Evolutionary conservation across 2,113 vertebrate genomes (phyloP).

Genomic region (Elgaria multicarinata): DNA sequence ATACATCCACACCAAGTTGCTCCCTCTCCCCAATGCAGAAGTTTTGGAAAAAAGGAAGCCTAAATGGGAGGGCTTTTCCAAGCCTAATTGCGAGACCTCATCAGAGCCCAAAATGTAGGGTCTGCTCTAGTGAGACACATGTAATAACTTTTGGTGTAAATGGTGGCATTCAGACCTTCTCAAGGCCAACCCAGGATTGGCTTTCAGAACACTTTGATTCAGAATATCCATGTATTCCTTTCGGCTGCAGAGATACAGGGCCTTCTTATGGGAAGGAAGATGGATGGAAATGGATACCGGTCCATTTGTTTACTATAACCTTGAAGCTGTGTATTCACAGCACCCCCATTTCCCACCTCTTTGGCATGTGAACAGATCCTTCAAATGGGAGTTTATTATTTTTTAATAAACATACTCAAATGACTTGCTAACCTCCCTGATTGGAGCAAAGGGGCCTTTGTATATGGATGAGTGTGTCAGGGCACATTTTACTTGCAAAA

Average conservation of each 20-base stretch:
- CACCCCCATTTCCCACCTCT: not conserved
- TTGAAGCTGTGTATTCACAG: not conserved
- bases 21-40: too few species aligned
- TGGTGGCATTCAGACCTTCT: not conserved
- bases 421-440: not conserved
- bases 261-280: not conserved
- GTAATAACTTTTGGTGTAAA: not conserved
- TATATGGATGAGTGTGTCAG: slow-evolving; percentile 21
- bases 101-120: not conserved
- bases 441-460: not conserved
- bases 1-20: too few species aligned
- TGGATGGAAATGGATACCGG: not conserved
- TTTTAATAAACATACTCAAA: not conserved
- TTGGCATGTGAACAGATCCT: not conserved
- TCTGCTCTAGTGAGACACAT: not conserved
- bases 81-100: not conserved
- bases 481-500: not conserved
- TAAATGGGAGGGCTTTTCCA: too few species aligned
- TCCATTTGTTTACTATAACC: not conserved
- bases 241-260: not conserved
- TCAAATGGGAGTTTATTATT: not conserved
- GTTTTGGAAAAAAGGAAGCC: too few species aligned
- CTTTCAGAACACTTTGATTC: not conserved
- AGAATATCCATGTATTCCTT: not conserved
- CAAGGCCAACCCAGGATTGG: not conserved